Conservation (phyloP, 2,113 vertebrate species). For the Pluvianellus socialis region DNA sequence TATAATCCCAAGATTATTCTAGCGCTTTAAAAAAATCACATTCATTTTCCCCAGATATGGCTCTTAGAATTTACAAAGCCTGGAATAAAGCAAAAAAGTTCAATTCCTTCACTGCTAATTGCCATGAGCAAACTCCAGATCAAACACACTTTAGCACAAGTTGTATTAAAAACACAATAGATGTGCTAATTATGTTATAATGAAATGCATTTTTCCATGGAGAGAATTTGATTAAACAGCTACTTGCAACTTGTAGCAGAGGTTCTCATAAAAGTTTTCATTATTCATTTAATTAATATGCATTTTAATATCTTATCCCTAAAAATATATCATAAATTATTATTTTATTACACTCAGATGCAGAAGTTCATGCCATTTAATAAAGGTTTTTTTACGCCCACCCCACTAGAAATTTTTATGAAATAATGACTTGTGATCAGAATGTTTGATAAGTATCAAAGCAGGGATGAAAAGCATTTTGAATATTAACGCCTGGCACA, state of each 20-base stretch:
- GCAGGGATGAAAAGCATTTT: neutral
- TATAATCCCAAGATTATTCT: neutral
- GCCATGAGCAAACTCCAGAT: slow-evolving; percentile 35
- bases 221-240: slow-evolving; percentile 52
- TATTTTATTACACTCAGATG: slow-evolving; percentile 1
- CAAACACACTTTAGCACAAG: slow-evolving; percentile 24
- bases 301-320: slow-evolving; percentile 29
- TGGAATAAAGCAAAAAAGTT: slow-evolving; percentile 6
- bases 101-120: slow-evolving; percentile 5
- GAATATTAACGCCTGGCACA: neutral
- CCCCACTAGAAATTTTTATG: neutral
- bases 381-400: neutral
- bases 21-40: neutral
- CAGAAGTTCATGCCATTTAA: slow-evolving; percentile 29
- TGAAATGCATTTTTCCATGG: slow-evolving; percentile 45
- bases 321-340: slow-evolving; percentile 22
- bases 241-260: slow-evolving; percentile 16
- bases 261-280: slow-evolving; percentile 32
- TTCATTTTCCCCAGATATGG: neutral
- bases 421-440: slow-evolving; percentile 3
- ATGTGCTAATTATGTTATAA: slow-evolving; percentile 53
- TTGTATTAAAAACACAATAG: slow-evolving; percentile 53
- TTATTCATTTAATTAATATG: slow-evolving; percentile 55
- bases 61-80: neutral
- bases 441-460: neutral